Percentiles rank a stretch among this genome's conserved stretches.
Evolutionary conservation across 2,888 invertebrate genomes (phyloP).

Genomic region (Phaonia tiefii): DNA sequence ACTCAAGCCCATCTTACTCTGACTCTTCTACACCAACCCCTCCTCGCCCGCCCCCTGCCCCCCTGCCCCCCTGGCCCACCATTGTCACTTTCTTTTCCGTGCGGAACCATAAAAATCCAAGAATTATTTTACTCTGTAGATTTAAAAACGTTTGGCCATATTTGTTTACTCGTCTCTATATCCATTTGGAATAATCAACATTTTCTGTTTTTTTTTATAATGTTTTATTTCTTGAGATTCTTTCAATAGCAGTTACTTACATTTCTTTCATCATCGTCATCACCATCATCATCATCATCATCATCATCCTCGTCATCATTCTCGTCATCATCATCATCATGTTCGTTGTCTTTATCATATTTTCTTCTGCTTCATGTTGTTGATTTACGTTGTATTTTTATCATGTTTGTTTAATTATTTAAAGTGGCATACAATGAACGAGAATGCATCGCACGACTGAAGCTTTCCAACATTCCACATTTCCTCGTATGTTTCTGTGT

Average conservation of each 20-base stretch:
- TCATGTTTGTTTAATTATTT: slow-evolving; percentile 67
- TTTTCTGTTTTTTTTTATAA: background rate
- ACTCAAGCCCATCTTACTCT: no score
- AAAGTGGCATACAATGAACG: slow-evolving; percentile 63
- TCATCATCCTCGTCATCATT: slow-evolving; percentile 17
- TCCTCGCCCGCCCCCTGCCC: no score
- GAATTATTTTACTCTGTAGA: no score
- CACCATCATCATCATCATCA: slow-evolving; percentile 20
- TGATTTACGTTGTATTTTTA: slow-evolving; percentile 42
- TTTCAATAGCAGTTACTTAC: slow-evolving; percentile 69
- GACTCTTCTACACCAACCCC: no score
- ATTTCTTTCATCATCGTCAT: slow-evolving; percentile 55
- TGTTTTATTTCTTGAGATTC: slow-evolving; percentile 11
- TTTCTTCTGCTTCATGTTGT: slow-evolving; percentile 52
- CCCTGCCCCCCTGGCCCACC: background rate
- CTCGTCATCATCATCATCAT: slow-evolving; percentile 39
- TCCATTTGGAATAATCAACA: slow-evolving; percentile 30
- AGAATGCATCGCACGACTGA: slow-evolving; percentile 29
- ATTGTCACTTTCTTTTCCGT: background rate
- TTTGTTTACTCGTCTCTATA: background rate
- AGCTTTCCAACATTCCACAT: slow-evolving; percentile 53
- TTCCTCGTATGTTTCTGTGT: slow-evolving; percentile 23
- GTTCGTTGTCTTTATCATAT: slow-evolving; percentile 40
- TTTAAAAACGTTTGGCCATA: background rate
- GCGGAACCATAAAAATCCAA: no score